Conservation (phyloP, 1,140 invertebrate species). For the Aphelinus atriplicis region DNA sequence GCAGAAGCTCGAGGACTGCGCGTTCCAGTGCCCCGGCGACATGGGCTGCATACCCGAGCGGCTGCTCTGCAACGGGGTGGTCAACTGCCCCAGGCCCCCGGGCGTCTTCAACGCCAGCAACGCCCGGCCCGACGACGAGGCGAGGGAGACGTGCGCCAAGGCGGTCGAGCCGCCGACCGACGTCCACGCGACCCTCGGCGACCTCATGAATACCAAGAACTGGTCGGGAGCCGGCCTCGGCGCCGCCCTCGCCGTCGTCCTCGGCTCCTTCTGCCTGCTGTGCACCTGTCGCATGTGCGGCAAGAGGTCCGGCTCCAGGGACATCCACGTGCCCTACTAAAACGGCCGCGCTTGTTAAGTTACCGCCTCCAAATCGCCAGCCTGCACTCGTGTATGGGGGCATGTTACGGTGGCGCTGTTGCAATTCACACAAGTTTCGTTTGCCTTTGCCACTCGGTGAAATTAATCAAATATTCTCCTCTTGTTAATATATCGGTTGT, state of each 20-base stretch:
- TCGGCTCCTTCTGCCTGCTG: slow-evolving; percentile 62
- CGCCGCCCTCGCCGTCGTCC: slow-evolving; percentile 59
- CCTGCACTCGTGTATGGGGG: too few relatives aligned
- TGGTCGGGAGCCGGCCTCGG: slow-evolving; percentile 63
- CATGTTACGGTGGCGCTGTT: too few relatives aligned
- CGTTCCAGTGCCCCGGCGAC: slow-evolving; percentile 86
- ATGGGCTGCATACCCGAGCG: slow-evolving; percentile 82
- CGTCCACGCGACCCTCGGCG: slow-evolving; percentile 6
- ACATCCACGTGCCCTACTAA: slow-evolving; percentile 64
- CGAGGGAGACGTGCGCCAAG: slow-evolving; percentile 57
- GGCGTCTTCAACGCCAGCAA: slow-evolving; percentile 51
- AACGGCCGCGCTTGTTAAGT: too few relatives aligned
- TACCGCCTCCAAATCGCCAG: too few relatives aligned
- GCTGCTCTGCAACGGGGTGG: slow-evolving; percentile 85
- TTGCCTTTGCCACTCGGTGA: too few relatives aligned
- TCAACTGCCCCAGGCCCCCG: slow-evolving; percentile 81
- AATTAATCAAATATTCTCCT: too few relatives aligned
- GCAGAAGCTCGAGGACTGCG: slow-evolving; percentile 74
- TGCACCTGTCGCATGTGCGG: slow-evolving; percentile 65
- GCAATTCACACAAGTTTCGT: too few relatives aligned
- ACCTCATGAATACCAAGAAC: slow-evolving; percentile 54
- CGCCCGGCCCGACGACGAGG: slow-evolving; percentile 57
- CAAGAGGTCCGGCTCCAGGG: slow-evolving; percentile 56
- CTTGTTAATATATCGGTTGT: too few relatives aligned
- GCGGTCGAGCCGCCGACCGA: slow-evolving; percentile 7